Evolutionary conservation across 2,888 invertebrate species (phyloP).

Genomic region (Calameuta idolon): DNA sequence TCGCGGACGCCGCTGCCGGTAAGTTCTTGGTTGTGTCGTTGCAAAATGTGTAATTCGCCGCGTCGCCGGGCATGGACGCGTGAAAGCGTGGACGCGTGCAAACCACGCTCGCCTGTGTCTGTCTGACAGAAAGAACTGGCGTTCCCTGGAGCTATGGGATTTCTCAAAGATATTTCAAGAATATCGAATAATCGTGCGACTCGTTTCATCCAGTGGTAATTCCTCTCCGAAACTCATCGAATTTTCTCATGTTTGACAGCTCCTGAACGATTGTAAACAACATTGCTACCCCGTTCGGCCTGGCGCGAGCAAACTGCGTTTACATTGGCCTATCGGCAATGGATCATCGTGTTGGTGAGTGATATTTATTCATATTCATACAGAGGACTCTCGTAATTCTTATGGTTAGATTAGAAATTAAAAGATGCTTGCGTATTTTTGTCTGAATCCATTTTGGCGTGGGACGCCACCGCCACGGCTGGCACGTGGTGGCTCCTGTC

Average conservation of each 20-base stretch:
- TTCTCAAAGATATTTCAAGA: not conserved
- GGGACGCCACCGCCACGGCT: slow-evolving; percentile 41
- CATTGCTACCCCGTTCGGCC: slow-evolving; percentile 28
- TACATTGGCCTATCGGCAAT: slow-evolving; percentile 40
- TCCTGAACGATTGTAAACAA: slow-evolving; percentile 42
- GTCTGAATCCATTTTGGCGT: slow-evolving; percentile 11
- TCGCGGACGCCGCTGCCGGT: slow-evolving; percentile 13
- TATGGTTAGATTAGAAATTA: not conserved
- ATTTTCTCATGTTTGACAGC: slow-evolving; percentile 39
- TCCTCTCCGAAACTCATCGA: not conserved
- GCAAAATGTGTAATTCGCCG: slow-evolving; percentile 12
- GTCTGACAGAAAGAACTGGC: not conserved
- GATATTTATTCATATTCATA: slow-evolving; percentile 9
- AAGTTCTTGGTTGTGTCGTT: slow-evolving; percentile 10
- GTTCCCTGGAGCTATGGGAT: not conserved
- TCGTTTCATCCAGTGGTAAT: not conserved
- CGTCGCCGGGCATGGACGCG: slow-evolving; percentile 36
- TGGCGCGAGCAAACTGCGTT: slow-evolving; percentile 42
- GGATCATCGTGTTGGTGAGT: slow-evolving; percentile 51
- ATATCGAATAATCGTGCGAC: not conserved
- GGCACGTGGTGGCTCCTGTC: slow-evolving; percentile 50
- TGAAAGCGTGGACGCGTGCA: slow-evolving; percentile 32
- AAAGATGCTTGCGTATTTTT: not conserved
- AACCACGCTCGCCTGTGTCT: not conserved
- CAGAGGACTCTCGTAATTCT: not conserved